A percentile compares a stretch with the other conserved stretches of the same genome.
These are phyloP conservation scores for Mobula birostris DNA, from an alignment of 2,113 vertebrate genomes.

Conservation along the genomic window DNA sequence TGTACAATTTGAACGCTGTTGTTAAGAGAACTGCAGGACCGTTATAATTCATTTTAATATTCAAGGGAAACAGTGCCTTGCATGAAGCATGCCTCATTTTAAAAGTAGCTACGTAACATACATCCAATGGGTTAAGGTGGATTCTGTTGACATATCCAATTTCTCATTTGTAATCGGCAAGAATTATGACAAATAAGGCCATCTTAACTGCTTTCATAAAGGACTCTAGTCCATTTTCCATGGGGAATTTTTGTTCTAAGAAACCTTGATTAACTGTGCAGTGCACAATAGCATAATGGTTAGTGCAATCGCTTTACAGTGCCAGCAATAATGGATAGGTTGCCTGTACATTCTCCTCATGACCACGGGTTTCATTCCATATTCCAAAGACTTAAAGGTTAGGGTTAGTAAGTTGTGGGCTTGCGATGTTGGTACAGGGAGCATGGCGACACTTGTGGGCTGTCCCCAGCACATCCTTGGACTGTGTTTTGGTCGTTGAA, in stretches of 20 bases:
- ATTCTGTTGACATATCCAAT: not conserved
- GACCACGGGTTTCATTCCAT: too few species aligned
- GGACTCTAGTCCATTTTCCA: not conserved
- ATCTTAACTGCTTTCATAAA: not conserved
- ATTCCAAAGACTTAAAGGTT: too few species aligned
- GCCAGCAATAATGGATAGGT: too few species aligned
- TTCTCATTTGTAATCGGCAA: not conserved
- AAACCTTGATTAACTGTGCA: not conserved
- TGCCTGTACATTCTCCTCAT: too few species aligned
- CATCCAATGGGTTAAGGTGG: not conserved
- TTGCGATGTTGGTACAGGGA: too few species aligned
- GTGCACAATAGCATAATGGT: too few species aligned
- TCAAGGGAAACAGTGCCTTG: not conserved
- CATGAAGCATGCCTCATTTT: not conserved
- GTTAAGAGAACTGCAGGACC: not conserved
- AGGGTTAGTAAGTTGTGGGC: too few species aligned
- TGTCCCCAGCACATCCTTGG: too few species aligned
- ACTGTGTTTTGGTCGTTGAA: too few species aligned
- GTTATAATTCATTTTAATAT: not conserved
- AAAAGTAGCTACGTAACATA: not conserved
- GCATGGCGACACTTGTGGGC: too few species aligned
- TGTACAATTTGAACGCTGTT: not conserved
- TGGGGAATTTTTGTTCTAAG: not conserved
- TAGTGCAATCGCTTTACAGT: too few species aligned
- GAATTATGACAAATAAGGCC: not conserved